A percentile compares a stretch with the other conserved stretches of the same genome.
phyloP scores from a whole-genome alignment of 2,888 invertebrate species.

The Cryptus armator region DNA sequence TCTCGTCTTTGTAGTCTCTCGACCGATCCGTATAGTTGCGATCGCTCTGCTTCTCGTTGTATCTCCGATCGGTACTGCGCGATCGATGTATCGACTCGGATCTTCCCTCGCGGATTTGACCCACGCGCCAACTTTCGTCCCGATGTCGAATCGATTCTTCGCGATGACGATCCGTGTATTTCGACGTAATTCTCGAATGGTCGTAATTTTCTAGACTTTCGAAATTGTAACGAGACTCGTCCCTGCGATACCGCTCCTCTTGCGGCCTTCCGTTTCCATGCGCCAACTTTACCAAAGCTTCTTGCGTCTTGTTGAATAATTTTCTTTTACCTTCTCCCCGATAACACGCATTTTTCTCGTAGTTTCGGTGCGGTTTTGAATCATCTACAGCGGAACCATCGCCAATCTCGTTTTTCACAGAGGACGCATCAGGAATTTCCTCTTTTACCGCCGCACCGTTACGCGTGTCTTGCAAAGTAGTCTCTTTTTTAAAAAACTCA shows the following conservation, averaged over 20 bases:
- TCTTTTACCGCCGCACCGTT: neutral
- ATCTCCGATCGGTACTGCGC: constrained; percentile 51
- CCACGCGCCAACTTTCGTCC: neutral
- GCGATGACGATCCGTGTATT: neutral
- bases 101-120: constrained; percentile 1
- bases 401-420: neutral
- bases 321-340: neutral
- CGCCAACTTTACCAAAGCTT: neutral
- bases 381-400: neutral
- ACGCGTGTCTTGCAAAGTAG: neutral
- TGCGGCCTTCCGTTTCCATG: neutral
- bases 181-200: neutral
- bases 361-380: constrained; percentile 10
- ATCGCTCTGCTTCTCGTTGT: constrained; percentile 32
- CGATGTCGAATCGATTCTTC: neutral
- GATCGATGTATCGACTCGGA: constrained; percentile 52
- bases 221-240: constrained; percentile 12
- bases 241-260: neutral
- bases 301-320: constrained; percentile 2
- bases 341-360: constrained; percentile 41
- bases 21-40: constrained; percentile 17
- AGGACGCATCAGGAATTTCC: neutral
- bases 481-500: neutral
- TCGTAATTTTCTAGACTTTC: neutral
- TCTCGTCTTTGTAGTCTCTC: constrained; percentile 23